Conservation (phyloP, 2,113 vertebrate genomes). For the Zosterops hypoxanthus region DNA sequence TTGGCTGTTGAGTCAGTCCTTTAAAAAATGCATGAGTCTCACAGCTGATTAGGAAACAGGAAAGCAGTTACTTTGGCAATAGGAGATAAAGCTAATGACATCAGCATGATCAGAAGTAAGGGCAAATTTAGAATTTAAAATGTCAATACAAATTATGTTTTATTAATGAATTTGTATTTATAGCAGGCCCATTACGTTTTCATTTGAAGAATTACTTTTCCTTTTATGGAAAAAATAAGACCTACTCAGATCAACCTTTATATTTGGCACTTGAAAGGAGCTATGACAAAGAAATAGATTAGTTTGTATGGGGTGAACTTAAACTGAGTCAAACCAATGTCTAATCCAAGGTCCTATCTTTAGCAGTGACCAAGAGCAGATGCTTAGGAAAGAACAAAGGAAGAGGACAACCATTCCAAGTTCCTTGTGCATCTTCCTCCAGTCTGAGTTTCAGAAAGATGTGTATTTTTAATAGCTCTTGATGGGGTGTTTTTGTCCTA, state of each 20-base stretch:
- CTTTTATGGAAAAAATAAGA: background rate
- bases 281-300: background rate
- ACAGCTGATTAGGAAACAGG: conserved; percentile 81
- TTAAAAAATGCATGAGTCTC: conserved; percentile 85
- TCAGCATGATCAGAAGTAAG: conserved; percentile 87
- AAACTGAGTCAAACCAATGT: background rate
- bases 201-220: background rate
- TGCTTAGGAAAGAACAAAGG: background rate
- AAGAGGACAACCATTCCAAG: background rate
- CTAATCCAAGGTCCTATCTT: background rate
- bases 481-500: background rate
- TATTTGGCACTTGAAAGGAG: background rate
- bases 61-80: conserved; percentile 79
- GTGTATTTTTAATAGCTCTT: background rate
- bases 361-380: background rate
- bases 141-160: background rate
- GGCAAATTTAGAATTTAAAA: background rate
- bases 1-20: conserved; percentile 82
- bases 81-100: conserved; percentile 84
- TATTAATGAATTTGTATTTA: background rate
- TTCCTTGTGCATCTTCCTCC: background rate
- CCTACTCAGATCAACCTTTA: background rate
- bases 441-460: background rate
- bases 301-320: background rate
- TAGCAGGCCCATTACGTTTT: background rate